Evolutionary conservation across 2,113 vertebrate genomes (phyloP), one percentile per base, ranked within the genome.

Genomic region (Brachyhypopomus gauderio): DNA sequence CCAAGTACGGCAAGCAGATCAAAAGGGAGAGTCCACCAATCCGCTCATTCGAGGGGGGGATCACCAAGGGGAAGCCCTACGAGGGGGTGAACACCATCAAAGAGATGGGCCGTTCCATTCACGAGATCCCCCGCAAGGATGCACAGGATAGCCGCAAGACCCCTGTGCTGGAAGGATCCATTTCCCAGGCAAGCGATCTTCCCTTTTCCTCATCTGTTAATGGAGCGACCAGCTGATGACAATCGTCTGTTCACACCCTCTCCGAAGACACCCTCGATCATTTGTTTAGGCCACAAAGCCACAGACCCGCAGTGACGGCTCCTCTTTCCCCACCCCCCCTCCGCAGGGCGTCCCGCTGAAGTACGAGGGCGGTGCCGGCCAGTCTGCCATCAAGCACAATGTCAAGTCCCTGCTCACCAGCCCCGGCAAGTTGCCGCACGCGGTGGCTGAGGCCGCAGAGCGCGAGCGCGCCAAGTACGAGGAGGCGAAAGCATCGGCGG

Each of bases 401-500:
- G 98, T 99, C 84, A 99, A 98, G 92, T 98, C 97, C 67, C 92
- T 99, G 70, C 97, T 99, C 90, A 97, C 96, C 71, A 96, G 95
- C 87, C 95, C 97, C 36, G 92, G 91, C 86, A 98, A 97, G 86
- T 92, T 96, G 41, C 84, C 95, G 41, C 96, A 95, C 72, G 90
- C 77, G 1, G 52, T 89, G 79, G 93, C 98, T 69, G 97, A 98
- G 84, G 84, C 90, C 70, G 94, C 95, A 79, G 97, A 98, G 78
- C 90, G 97, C 0, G 97, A 98, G 77, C 90, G 97, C 82, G 92
- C 92, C 79, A 97, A 98, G 88, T 97, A 97, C 0, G 97, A 99
- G 84, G 98, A 99, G 52, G 86, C 89, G 85, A 99, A 98, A 88
- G 78, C 92, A 1, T 91, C 94, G 6, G 94, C 95, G 30, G 90